phyloP scores from a whole-genome alignment of 2,888 invertebrate genomes.

The Drosophila hamatofila region DNA sequence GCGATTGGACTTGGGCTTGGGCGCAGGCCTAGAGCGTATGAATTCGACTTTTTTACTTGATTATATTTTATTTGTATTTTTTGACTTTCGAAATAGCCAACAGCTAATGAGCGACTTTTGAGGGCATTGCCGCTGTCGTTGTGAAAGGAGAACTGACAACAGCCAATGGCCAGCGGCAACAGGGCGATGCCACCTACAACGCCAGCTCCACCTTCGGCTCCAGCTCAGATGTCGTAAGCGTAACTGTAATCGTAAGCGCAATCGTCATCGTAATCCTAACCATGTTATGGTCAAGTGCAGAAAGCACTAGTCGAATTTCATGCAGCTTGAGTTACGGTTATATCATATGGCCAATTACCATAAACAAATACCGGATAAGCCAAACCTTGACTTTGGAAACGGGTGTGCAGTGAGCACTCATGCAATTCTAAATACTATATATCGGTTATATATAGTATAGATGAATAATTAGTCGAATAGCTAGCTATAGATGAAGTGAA shows the following conservation, averaged over 20 bases:
- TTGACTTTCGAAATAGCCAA: conserved; percentile 66
- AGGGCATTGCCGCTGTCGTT: conserved; percentile 58
- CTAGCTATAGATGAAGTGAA: conserved; percentile 27
- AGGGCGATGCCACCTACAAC: conserved; percentile 58
- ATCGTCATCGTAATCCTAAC: conserved; percentile 17
- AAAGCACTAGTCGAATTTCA: conserved; percentile 38
- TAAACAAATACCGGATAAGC: background rate
- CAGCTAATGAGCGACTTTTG: conserved; percentile 72
- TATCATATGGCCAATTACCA: conserved; percentile 34
- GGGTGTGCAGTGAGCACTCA: conserved; percentile 25
- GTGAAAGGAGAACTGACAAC: conserved; percentile 70
- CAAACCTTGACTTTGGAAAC: conserved; percentile 50
- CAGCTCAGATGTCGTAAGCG: conserved; percentile 51
- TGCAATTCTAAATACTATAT: conserved; percentile 8
- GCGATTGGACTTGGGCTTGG: conserved; percentile 16
- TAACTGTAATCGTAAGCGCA: conserved; percentile 2
- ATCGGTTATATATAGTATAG: background rate
- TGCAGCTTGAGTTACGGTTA: conserved; percentile 30
- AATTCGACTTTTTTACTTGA: conserved; percentile 32
- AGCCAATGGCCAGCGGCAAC: conserved; percentile 17
- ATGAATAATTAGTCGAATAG: conserved; percentile 12
- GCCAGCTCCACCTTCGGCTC: conserved; percentile 1
- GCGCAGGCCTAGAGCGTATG: conserved; percentile 24
- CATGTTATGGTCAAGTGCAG: conserved; percentile 57
- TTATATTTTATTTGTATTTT: background rate